Evolutionary conservation across 2,797 vertebrate species (phyloP), one percentile per base, ranked within the genome.

Genomic region (Dallia pectoralis): DNA sequence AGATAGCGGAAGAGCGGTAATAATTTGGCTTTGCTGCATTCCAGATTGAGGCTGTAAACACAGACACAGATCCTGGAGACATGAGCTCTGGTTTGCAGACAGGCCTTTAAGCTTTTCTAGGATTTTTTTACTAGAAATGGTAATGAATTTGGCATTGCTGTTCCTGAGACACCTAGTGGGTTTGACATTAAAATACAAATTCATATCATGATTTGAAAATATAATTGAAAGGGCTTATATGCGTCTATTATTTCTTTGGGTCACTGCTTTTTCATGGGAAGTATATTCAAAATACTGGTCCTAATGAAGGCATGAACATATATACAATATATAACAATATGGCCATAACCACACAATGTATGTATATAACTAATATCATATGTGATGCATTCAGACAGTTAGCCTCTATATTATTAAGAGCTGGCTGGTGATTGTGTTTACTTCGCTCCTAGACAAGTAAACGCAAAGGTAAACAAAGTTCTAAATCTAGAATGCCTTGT

Each of bases 281-380:
- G 44, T 36, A 32, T 67, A 27, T 7, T 22, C 44, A 62, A 12
- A 74, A 70, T 64, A 49, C 3, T 29, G 47, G n/a, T 56, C 76
- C 32, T 74, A 81, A 79, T 62, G 61, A 79, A 67, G 71, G 74
- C 73, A 75, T 71, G 65, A 74, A 82, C 77, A 75, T n/a, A n/a
- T n/a, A n/a, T n/a, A n/a, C n/a, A n/a, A n/a, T n/a, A 64, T 64
- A 74, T 48, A 84, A 85, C 86, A 85, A 87, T 86, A 84, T 78
- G 76, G 33, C 48, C 69, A 76, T 68, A 84, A 77, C 75, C 85
- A 73, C 77, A 74, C 8, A 4, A 4, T 47, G 61, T 83, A 85
- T 89, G 89, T 80, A 86, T 74, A 87, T 70, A 56, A 76, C 76
- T 72, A 14, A 66, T 71, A 85, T 81, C 73, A 76, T 73, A 64